Evolutionary conservation across 2,888 invertebrate species (phyloP).

Genomic region (Eilema depressum): DNA sequence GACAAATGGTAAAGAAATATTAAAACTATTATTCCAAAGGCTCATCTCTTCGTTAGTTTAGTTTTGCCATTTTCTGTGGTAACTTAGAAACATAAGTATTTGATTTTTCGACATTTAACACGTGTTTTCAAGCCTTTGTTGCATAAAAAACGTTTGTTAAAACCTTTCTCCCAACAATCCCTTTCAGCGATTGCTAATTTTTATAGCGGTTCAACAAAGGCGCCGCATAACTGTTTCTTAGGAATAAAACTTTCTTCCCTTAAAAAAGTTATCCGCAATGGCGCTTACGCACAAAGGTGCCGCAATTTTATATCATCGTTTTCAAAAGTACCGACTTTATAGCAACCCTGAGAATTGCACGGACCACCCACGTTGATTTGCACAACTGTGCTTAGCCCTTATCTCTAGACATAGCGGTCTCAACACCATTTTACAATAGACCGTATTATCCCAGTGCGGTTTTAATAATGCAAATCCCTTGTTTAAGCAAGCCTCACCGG

Average conservation of each 20-base stretch:
- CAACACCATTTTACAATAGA: slow-evolving; percentile 52
- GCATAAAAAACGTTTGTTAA: slow-evolving; percentile 21
- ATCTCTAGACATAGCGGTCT: slow-evolving; percentile 65
- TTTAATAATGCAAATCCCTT: slow-evolving; percentile 20
- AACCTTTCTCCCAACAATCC: slow-evolving; percentile 39
- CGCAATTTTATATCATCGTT: slow-evolving; percentile 78
- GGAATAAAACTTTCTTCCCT: slow-evolving; percentile 77
- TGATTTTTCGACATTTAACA: slow-evolving; percentile 13
- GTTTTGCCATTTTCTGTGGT: too few relatives aligned
- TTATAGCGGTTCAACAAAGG: slow-evolving; percentile 49
- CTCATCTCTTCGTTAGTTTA: too few relatives aligned
- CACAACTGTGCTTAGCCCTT: slow-evolving; percentile 66
- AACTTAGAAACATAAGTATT: neutral
- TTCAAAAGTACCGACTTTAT: slow-evolving; percentile 74
- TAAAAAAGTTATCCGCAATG: slow-evolving; percentile 61
- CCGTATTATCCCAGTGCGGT: slow-evolving; percentile 38
- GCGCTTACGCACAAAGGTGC: slow-evolving; percentile 71
- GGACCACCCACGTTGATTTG: slow-evolving; percentile 70
- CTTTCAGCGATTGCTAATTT: slow-evolving; percentile 56
- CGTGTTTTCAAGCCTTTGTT: slow-evolving; percentile 21
- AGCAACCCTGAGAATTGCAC: slow-evolving; percentile 62
- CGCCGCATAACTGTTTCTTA: slow-evolving; percentile 68
- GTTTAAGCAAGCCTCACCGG: slow-evolving; percentile 10
- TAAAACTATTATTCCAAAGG: neutral
- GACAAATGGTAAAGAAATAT: neutral